Percentiles rank a stretch among this genome's conserved stretches.
phyloP scores from a whole-genome alignment of 1,140 invertebrate species.

The Danaus plexippus region DNA sequence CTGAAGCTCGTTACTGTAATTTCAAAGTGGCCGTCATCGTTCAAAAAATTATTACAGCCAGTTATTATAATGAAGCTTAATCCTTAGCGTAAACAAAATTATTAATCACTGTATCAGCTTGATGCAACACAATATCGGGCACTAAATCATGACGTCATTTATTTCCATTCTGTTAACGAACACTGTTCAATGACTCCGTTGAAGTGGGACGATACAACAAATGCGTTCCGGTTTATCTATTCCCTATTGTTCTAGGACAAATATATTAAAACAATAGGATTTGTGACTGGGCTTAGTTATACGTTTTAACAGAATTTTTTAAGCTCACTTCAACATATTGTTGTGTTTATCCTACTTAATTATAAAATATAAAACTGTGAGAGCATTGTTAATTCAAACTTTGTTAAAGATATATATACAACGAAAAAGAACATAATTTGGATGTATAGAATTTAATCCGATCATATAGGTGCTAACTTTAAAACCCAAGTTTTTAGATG shows the following conservation, averaged over 20 bases:
- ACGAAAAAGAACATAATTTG: no score
- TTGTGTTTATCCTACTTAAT: no score
- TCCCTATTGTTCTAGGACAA: neutral
- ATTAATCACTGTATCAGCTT: constrained; percentile 47
- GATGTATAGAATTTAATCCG: no score
- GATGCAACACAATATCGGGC: constrained; percentile 35
- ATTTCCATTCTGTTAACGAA: constrained; percentile 57
- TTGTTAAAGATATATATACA: no score
- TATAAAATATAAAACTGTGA: no score
- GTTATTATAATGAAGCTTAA: constrained; percentile 42
- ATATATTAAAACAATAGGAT: no score
- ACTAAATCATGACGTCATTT: constrained; percentile 60
- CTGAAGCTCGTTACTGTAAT: constrained; percentile 15
- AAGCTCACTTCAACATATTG: no score
- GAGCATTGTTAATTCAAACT: no score
- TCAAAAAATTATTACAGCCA: constrained; percentile 22
- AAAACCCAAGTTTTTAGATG: no score
- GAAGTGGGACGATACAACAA: constrained; percentile 32
- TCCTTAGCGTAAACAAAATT: constrained; percentile 36
- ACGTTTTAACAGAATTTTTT: no score
- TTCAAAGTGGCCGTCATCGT: constrained; percentile 12
- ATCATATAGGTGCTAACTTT: no score
- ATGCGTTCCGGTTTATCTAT: constrained; percentile 25
- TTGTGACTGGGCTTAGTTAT: no score
- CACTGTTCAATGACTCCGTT: constrained; percentile 40